Base-by-base conservation (phyloP, 2,797 vertebrate species). In the Delichon dasypus region DNA sequence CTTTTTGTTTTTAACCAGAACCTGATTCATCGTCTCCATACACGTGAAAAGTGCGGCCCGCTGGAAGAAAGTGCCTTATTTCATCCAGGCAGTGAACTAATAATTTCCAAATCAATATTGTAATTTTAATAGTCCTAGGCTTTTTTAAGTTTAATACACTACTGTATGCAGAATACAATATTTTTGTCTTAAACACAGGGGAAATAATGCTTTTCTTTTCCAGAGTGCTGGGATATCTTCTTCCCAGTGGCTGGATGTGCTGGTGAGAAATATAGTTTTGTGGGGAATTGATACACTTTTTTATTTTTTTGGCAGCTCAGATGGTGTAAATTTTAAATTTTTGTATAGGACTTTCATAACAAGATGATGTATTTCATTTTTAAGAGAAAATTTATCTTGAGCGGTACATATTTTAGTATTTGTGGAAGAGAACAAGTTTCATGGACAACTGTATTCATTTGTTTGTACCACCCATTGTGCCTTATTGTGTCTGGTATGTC, bases 261-360 rank as follows among this genome's bases (percentile, higher is more conserved):
- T 98, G 98, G 91, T 88, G 97, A 98, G 97, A 98, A 97, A 98
- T 98, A 98, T 95, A 98, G 98, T 98, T 98, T 98, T 98, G 98
- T 98, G 98, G 94, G 82, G 98, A 98, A 98, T 97, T 89, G 90
- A 98, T 98, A 98, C 97, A 98, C 98, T 95, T 97, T 97, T 98
- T 98, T 98, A 98, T 97, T 96, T 98, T 98, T 98, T 98, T 98
- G 99, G 99, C 99, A 99, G 99, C 99, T 99, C 98, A 98, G 98
- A 98, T 99, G 98, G 97, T 98, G 98, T 99, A 99, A 98, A 99
- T 99, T 98, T 97, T 96, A 97, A 98, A 98, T 94, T 96, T 97
- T 97, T 99, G 98, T 99, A 98, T 98, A 99, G 98, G 97, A 98
- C 97, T 98, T 98, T 98, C 97, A 62, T 98, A 98, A 98, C 98